Evolutionary conservation across 1,140 invertebrate species (phyloP), one percentile per base, ranked within the genome.

Genomic region (Neuroterus valhalla): DNA sequence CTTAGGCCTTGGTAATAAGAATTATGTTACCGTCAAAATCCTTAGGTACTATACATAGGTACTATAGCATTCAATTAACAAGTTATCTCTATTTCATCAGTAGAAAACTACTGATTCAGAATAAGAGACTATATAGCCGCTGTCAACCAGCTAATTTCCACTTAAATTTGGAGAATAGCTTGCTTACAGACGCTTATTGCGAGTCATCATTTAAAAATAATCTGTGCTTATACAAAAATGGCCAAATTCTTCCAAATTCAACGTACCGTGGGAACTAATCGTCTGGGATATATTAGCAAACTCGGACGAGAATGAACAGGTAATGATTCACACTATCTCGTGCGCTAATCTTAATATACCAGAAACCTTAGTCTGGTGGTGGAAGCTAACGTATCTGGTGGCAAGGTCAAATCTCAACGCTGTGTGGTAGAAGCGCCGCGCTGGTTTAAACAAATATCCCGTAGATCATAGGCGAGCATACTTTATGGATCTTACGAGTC

Each of bases 361-460:
- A 43, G 66, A 66, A 75, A 76, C 46, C 66, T 69, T 46, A 70
- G 68, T 46, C 69, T 50, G 71, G 31, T 55, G 26, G 23, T 55
- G 52, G 21, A 55, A 14, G 52, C 52, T 11, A 55, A 55, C 21
- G 21, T 26, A 55, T 21, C 19, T 19, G 5, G 23, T 62, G 23
- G 23, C 55, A 31, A n/a, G 55, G 55, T 48, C 46, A 48, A 19
- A 48, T 17, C 46, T 48, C 46, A 15, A 15, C 10, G 46, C 31
- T 23, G 52, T 21, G 14, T 12, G 14, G 26, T 23, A 14, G 11
- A 55, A 12, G 26, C n/a, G 23, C 26, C 55, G 19, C 17, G 12
- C 11, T 10, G 46, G 46, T 48, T 48, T 10, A 48, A 19, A n/a
- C 12, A n/a, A 48, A 48, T 48, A 15, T 31, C 55, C 6, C 12